Base-by-base conservation (phyloP, 2,888 invertebrate genomes). In the Cryptops parisi region DNA sequence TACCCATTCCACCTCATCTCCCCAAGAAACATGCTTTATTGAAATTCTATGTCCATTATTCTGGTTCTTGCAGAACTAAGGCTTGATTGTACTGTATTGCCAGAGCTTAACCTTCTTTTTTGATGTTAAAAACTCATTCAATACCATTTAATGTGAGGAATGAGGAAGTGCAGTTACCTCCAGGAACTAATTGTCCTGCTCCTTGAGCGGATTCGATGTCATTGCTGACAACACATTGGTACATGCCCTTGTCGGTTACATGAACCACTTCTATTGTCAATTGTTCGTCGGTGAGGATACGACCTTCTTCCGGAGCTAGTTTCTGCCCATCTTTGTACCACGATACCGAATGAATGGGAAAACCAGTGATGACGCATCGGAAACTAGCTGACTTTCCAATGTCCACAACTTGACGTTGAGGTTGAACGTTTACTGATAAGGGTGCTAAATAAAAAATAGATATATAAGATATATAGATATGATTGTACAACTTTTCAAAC, bases 381-480 rank as follows among this genome's bases (percentile, higher is more conserved):
- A 85, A 71, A 47, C 83, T 82, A 53, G 84, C 81, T 19, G 80
- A 78, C 19, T 82, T 82, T 26, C 84, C 84, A 0, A 81, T 80
- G 63, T 82, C 82, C 60, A 84, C 74, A 46, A 82, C 84, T 69
- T 83, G 82, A 64, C 83, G 81, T 17, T 83, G 81, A 0, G 94
- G 94, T 67, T 90, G 88, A 57, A 94, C 85, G 60, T 81, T 80
- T 0, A 90, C 84, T 57, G 84, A 82, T 54, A 94, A 70, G 0
- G 93, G 90, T 52, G 90, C 93, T 75, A 63, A 17, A 64, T n/a
- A n/a, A n/a, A n/a, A n/a, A n/a, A n/a, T n/a, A n/a, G n/a, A n/a
- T n/a, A n/a, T n/a, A n/a, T 64, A 52, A 6, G 43, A 43, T 15
- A 43, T 6, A 6, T n/a, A n/a, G n/a, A n/a, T n/a, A n/a, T n/a